Base-by-base conservation (phyloP, 92 coral and sea anemone species). In the Isaurus tuberculatus region DNA sequence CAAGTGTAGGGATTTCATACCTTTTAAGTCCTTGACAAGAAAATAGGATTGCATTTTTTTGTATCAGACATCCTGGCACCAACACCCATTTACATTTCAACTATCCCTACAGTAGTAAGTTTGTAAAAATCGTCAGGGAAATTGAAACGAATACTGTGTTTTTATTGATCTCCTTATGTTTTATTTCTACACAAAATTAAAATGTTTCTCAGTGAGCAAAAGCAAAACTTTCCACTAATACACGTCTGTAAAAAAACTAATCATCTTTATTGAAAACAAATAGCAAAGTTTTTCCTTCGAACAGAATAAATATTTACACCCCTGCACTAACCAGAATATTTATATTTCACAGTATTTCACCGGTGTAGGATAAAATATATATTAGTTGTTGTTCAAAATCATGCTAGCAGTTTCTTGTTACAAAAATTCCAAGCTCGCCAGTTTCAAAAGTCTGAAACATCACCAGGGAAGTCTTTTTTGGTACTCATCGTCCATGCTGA, bases 61-160 rank as follows among this genome's bases (percentile, higher is more conserved):
- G 55, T 13, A 36, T 58, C 82, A 77, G 82, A 57, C 82, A 20
- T 26, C 14, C 15, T 58, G 82, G 82, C 82, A 77, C 82, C 82
- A 26, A 10, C 36, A 11, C 33, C 70, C 34, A n/a, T 25, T 40
- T 40, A 25, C 13, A 23, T 19, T 55, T 8, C 51, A 75, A 75
- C 33, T 55, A 53, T 55, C 17, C n/a, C 34, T 22, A 14, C 51
- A n/a, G n/a, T n/a, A n/a, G n/a, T 42, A 42, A 22, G 25, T 55
- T 31, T 53, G 29, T 20, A 71, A 71, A 71, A 20, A 40, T 28
- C 19, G 23, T 15, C 51, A 27, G 0, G 30, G 44, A 19, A 75
- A 77, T 57, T 23, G 49, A 36, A 7, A 77, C 5, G 51, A 16
- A 22, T 34, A 26, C 36, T 75, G 22, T 57, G 46, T 4, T 37